Evolutionary conservation across 1,140 invertebrate species (phyloP).

Genomic region (Caerostris extrusa): DNA sequence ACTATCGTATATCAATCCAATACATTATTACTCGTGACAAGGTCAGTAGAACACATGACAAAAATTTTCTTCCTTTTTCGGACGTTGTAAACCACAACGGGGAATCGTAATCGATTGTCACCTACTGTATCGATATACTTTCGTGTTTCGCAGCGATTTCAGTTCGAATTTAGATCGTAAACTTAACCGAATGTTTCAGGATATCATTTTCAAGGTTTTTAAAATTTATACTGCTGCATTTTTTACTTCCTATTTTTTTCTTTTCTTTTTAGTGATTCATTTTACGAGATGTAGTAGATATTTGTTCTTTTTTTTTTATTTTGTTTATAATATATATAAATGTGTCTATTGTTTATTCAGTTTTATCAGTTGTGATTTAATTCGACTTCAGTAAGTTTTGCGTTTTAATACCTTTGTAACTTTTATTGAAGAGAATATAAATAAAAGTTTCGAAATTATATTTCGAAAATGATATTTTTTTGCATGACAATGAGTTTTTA

Average conservation of each 20-base stretch:
- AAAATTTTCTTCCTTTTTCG: neutral
- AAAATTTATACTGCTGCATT: neutral
- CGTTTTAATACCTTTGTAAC: too few relatives aligned
- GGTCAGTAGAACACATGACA: constrained; percentile 11
- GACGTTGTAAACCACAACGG: neutral
- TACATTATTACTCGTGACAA: constrained; percentile 3
- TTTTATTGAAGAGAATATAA: too few relatives aligned
- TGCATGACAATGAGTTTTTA: too few relatives aligned
- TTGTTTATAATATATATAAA: too few relatives aligned
- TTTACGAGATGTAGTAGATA: too few relatives aligned
- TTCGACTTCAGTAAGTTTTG: too few relatives aligned
- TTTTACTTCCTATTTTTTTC: neutral
- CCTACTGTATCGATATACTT: neutral
- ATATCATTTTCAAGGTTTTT: neutral
- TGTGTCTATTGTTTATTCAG: too few relatives aligned
- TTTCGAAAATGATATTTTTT: too few relatives aligned
- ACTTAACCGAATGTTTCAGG: neutral
- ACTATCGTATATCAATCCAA: constrained; percentile 5
- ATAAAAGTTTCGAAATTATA: too few relatives aligned
- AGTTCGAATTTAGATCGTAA: neutral
- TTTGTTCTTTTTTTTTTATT: too few relatives aligned
- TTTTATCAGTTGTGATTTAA: too few relatives aligned
- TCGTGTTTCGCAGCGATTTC: neutral
- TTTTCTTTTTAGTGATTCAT: neutral
- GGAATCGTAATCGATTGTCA: constrained; percentile 6